phyloP scores from a whole-genome alignment of 2,113 vertebrate genomes.

The Aegotheles bennettii region DNA sequence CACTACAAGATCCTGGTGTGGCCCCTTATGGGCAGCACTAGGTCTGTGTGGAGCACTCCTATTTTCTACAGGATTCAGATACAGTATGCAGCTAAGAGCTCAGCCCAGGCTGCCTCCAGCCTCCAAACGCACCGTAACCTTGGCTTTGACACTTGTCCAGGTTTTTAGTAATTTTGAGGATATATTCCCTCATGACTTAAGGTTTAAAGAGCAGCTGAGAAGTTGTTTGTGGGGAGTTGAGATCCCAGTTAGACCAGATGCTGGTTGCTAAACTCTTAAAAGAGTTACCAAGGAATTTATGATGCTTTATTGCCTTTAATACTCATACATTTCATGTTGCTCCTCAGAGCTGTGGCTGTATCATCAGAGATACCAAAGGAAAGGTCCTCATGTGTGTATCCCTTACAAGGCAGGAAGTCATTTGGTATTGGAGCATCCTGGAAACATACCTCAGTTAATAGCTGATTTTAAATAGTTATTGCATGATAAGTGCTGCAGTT shows the following conservation, averaged over 20 bases:
- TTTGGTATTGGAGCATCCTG: neutral
- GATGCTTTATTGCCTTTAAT: neutral
- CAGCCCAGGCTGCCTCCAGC: accelerated
- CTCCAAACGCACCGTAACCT: neutral
- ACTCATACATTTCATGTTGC: neutral
- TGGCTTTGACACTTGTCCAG: neutral
- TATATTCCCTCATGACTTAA: neutral
- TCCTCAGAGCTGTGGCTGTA: neutral
- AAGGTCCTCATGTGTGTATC: neutral
- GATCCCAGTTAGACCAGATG: neutral
- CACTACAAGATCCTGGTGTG: neutral
- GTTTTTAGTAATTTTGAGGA: neutral
- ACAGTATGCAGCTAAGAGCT: neutral
- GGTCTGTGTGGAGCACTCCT: neutral
- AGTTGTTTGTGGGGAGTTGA: neutral
- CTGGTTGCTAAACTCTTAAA: neutral
- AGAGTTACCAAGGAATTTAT: neutral
- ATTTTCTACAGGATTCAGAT: neutral
- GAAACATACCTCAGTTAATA: neutral
- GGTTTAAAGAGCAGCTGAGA: neutral
- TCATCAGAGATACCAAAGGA: neutral
- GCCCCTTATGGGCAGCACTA: neutral
- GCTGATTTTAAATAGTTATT: conserved; percentile 13
- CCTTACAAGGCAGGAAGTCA: neutral
- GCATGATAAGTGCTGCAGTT: neutral